Conservation (phyloP, 2,113 vertebrate species). For the Aspidoscelis tigris region DNA sequence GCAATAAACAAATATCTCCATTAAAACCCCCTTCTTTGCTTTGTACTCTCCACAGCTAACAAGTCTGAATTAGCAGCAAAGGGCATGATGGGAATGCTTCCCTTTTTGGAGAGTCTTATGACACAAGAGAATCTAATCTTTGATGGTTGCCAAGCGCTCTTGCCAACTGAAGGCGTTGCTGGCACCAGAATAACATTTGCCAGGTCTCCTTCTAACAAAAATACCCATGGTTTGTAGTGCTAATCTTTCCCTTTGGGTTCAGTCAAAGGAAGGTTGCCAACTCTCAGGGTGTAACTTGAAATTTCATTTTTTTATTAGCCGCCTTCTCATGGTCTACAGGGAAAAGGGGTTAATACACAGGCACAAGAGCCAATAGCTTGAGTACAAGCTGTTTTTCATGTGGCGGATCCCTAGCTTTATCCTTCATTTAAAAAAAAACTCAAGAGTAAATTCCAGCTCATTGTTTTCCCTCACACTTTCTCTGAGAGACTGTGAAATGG, state of each 20-base stretch:
- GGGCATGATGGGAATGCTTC: slow-evolving; percentile 21
- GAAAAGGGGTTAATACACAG: background rate
- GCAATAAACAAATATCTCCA: background rate
- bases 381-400: background rate
- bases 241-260: slow-evolving; percentile 37
- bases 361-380: background rate
- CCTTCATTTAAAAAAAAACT: background rate
- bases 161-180: slow-evolving; percentile 68
- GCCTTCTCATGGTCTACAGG: background rate
- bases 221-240: slow-evolving; percentile 58
- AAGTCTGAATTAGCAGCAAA: slow-evolving; percentile 19
- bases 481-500: background rate
- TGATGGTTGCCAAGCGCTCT: slow-evolving; percentile 42
- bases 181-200: slow-evolving; percentile 41
- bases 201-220: slow-evolving; percentile 55
- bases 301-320: background rate
- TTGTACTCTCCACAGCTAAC: background rate
- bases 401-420: background rate
- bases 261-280: slow-evolving; percentile 10
- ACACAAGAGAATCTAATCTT: slow-evolving; percentile 5
- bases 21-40: slow-evolving; percentile 16
- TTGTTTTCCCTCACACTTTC: background rate
- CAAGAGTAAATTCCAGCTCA: background rate
- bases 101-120: background rate
- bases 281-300: background rate